Evolutionary conservation across 1,140 invertebrate species (phyloP).

Genomic region (Anagrus nilaparvatae): DNA sequence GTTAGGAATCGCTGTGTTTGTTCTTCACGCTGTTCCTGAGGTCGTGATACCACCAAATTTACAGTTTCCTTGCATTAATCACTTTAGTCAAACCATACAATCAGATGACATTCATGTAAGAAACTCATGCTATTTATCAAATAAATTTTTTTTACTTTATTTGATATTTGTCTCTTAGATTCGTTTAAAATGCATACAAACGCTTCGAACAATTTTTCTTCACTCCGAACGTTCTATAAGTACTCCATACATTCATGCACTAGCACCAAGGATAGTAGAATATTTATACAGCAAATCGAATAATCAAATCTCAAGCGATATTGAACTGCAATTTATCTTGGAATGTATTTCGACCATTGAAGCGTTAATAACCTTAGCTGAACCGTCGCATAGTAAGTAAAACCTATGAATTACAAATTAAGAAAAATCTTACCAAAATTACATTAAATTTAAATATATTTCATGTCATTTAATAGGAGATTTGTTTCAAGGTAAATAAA

Average conservation of each 20-base stretch:
- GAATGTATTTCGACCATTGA: constrained; percentile 64
- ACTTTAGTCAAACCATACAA: constrained; percentile 81
- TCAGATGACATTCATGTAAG: constrained; percentile 60
- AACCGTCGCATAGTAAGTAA: constrained; percentile 67
- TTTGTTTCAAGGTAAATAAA: constrained; percentile 41
- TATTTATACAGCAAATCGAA: constrained; percentile 54
- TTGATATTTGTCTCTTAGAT: too few relatives aligned
- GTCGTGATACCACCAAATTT: constrained; percentile 69
- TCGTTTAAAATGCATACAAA: constrained; percentile 68
- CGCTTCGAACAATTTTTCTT: constrained; percentile 62
- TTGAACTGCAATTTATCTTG: constrained; percentile 53
- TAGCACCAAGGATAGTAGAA: constrained; percentile 65
- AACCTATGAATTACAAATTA: constrained; percentile 3
- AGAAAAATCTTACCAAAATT: constrained; percentile 1
- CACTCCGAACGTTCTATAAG: constrained; percentile 58
- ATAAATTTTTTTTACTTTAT: constrained; percentile 18
- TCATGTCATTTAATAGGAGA: constrained; percentile 44
- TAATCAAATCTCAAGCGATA: constrained; percentile 47
- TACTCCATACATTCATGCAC: constrained; percentile 69
- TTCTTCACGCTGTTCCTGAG: constrained; percentile 67
- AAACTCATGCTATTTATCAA: constrained; percentile 13
- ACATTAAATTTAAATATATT: constrained; percentile 21
- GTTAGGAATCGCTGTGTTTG: constrained; percentile 76
- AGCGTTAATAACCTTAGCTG: constrained; percentile 59
- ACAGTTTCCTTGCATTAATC: constrained; percentile 87